Conservation (phyloP, 2,888 invertebrate genomes). For the Zhuqinia jingwanae region DNA sequence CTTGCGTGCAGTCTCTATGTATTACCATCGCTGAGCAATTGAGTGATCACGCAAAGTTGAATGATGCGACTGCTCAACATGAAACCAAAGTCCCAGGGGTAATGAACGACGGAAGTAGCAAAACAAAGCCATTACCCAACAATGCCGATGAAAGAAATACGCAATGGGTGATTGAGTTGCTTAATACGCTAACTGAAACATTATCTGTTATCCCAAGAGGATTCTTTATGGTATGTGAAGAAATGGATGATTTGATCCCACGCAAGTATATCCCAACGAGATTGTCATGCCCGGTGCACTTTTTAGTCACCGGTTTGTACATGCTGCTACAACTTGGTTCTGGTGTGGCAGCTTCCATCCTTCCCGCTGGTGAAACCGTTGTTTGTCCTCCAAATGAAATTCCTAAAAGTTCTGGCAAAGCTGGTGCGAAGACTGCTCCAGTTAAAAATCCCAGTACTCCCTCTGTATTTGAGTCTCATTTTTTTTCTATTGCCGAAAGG, state of each 20-base stretch:
- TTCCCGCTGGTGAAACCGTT: constrained; percentile 10
- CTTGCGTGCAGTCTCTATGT: constrained; percentile 79
- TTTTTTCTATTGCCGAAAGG: constrained; percentile 79
- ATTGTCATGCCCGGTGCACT: constrained; percentile 87
- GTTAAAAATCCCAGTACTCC: constrained; percentile 61
- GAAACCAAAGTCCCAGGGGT: constrained; percentile 1
- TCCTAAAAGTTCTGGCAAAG: constrained; percentile 57
- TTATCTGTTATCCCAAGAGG: constrained; percentile 78
- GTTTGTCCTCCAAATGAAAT: constrained; percentile 25
- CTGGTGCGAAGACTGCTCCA: constrained; percentile 50
- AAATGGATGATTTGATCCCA: constrained; percentile 86
- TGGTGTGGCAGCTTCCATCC: constrained; percentile 72
- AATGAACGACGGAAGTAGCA: constrained; percentile 3
- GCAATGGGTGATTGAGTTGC: constrained; percentile 76
- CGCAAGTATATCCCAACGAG: constrained; percentile 87
- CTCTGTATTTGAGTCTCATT: constrained; percentile 75
- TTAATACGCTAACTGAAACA: constrained; percentile 77
- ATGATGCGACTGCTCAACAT: background rate
- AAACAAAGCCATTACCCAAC: background rate
- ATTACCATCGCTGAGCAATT: constrained; percentile 70
- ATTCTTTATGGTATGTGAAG: constrained; percentile 78
- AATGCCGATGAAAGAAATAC: constrained; percentile 66
- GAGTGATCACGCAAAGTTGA: constrained; percentile 45
- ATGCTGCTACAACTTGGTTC: constrained; percentile 83
- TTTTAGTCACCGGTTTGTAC: constrained; percentile 87